These are phyloP conservation scores for Calidris pugnax DNA, from an alignment of 2,113 vertebrate species.

Conservation along the genomic window DNA sequence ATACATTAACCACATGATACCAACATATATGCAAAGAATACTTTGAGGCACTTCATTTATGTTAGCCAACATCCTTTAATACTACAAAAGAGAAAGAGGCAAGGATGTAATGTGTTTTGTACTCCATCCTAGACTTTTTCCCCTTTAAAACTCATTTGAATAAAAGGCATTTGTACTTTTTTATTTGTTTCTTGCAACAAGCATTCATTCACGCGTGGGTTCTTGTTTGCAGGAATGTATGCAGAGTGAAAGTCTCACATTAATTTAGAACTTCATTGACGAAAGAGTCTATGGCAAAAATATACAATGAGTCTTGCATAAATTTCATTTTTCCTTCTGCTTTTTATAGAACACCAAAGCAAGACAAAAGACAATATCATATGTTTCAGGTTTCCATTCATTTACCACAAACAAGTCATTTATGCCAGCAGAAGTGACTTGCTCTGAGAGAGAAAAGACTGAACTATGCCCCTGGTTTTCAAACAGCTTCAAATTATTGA, in stretches of 20 bases:
- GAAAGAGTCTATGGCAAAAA: background rate
- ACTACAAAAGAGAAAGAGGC: background rate
- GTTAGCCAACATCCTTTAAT: background rate
- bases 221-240: constrained; percentile 42
- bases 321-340: constrained; percentile 1
- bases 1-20: background rate
- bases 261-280: constrained; percentile 34
- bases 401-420: background rate
- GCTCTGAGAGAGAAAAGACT: background rate
- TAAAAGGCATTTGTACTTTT: background rate
- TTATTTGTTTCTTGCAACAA: background rate
- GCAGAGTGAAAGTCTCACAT: background rate
- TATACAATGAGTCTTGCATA: background rate
- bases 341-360: background rate
- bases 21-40: background rate
- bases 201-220: constrained; percentile 34
- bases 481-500: background rate
- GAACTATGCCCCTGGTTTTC: background rate
- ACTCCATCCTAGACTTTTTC: background rate
- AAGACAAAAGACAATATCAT: background rate
- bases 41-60: background rate
- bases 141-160: background rate
- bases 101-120: background rate
- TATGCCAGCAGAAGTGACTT: background rate
- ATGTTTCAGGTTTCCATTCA: background rate